Conservation (phyloP, 2,113 vertebrate genomes). For the Ciconia boyciana region DNA sequence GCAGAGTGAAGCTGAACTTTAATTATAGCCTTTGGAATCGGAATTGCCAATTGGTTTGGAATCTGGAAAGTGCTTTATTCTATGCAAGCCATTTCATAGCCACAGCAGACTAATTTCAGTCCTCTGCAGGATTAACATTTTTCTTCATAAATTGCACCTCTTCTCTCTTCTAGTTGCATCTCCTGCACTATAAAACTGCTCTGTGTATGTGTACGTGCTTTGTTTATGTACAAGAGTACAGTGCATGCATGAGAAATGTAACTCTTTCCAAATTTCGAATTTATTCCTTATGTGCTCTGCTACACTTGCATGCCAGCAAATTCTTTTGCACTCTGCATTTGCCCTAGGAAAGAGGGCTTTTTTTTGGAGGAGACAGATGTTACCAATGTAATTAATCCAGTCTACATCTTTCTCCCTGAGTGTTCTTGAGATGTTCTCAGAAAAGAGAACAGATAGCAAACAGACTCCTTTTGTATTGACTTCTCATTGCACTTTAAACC, state of each 20-base stretch:
- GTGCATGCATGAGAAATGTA: background rate
- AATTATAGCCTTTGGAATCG: background rate
- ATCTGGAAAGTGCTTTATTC: background rate
- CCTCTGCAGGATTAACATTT: background rate
- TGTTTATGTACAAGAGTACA: background rate
- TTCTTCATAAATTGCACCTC: background rate
- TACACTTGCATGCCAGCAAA: background rate
- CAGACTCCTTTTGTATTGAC: background rate
- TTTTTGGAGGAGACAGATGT: background rate
- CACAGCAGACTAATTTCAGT: background rate
- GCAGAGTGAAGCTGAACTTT: background rate
- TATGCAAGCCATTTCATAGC: background rate
- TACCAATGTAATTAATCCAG: background rate
- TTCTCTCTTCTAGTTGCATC: background rate
- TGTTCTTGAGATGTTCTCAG: background rate
- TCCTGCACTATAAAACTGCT: background rate
- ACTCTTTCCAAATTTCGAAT: background rate
- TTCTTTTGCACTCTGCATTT: background rate
- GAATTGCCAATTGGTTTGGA: background rate
- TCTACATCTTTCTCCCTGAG: background rate
- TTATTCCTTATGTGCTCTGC: background rate
- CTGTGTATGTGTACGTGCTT: background rate
- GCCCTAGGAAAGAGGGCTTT: background rate
- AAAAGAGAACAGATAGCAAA: background rate
- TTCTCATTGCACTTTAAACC: background rate